A percentile compares a stretch with the other conserved stretches of the same genome.
Conservation (phyloP, 2,888 invertebrate species). For the Lithophane leautieri region DNA sequence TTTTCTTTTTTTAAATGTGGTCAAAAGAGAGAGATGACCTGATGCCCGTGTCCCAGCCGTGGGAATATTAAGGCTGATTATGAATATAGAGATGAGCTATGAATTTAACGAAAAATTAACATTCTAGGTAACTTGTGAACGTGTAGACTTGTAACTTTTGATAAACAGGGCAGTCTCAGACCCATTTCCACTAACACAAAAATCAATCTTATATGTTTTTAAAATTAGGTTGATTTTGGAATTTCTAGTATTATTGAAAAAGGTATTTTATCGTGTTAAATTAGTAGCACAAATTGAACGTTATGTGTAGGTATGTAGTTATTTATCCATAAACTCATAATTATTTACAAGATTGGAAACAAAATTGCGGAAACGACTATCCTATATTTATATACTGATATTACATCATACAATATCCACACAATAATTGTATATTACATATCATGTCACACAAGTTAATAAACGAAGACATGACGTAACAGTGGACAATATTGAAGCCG, state of each 20-base stretch:
- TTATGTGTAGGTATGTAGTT: neutral
- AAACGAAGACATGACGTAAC: constrained; percentile 28
- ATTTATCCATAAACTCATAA: neutral
- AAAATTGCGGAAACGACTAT: neutral
- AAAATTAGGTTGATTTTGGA: neutral
- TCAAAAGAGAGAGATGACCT: no score
- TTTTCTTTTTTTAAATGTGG: no score
- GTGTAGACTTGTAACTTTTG: no score
- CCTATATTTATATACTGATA: neutral
- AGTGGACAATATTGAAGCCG: constrained; percentile 41
- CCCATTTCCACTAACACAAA: no score
- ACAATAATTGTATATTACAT: constrained; percentile 11
- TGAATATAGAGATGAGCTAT: no score
- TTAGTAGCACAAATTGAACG: neutral
- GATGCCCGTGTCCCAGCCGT: no score
- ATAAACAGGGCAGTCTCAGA: no score
- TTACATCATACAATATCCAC: neutral
- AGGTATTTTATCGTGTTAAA: neutral
- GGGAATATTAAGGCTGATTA: no score
- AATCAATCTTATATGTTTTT: no score
- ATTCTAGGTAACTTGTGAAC: no score
- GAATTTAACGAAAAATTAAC: no score
- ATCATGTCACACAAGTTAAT: constrained; percentile 29
- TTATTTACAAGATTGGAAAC: neutral
- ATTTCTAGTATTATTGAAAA: neutral